phyloP scores from a whole-genome alignment of 2,113 vertebrate genomes.

The Propithecus coquereli region DNA sequence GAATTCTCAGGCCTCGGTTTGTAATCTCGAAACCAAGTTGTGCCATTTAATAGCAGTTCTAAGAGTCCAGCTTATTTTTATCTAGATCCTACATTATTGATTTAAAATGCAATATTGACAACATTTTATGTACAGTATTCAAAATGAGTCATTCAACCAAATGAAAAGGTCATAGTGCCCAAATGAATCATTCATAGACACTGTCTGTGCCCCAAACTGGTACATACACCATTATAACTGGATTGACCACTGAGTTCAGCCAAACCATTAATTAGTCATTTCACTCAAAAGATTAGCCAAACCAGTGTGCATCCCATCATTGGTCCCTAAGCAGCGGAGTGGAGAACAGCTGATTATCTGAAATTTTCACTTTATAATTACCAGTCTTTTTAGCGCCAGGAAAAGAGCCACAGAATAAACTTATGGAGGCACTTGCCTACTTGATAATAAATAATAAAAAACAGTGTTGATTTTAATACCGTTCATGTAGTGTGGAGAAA shows the following conservation, averaged over 20 bases:
- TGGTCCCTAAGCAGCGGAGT: neutral
- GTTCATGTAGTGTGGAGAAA: neutral
- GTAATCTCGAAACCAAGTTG: neutral
- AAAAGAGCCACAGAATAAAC: neutral
- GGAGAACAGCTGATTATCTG: neutral
- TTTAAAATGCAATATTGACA: neutral
- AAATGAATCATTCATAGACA: neutral
- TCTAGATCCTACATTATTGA: neutral
- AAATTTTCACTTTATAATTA: neutral
- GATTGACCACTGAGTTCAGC: neutral
- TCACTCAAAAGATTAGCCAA: conserved; percentile 24
- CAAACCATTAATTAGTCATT: neutral
- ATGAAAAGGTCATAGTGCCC: neutral
- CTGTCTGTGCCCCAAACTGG: neutral
- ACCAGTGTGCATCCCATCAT: neutral
- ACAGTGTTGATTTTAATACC: neutral
- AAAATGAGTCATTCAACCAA: neutral
- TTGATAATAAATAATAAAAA: neutral
- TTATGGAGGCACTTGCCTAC: neutral
- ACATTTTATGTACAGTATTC: neutral
- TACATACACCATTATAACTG: neutral
- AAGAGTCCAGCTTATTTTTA: neutral
- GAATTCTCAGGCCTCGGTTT: neutral
- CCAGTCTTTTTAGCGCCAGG: neutral
- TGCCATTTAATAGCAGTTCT: neutral